Percentiles rank a stretch among this genome's conserved stretches.
phyloP scores from a whole-genome alignment of 1,140 invertebrate species.

The Drosophila guanche region DNA sequence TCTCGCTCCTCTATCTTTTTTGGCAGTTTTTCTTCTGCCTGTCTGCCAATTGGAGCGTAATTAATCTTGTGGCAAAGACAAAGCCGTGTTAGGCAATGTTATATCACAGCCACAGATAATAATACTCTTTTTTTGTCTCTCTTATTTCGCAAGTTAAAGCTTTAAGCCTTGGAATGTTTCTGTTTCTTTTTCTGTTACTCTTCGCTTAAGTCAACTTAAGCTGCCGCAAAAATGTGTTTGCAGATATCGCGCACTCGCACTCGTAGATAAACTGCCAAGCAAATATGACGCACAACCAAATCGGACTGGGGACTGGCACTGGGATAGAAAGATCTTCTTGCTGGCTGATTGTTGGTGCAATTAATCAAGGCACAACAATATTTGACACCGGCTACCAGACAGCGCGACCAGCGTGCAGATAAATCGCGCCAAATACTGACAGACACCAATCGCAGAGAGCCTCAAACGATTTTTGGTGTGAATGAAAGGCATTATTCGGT shows the following conservation, averaged over 20 bases:
- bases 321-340: slow-evolving; percentile 22
- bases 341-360: slow-evolving; percentile 44
- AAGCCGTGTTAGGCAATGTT: slow-evolving; percentile 59
- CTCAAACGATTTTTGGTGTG: slow-evolving; percentile 20
- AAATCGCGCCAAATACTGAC: neutral
- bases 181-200: neutral
- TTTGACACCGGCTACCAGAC: slow-evolving; percentile 51
- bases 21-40: slow-evolving; percentile 44
- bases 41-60: slow-evolving; percentile 73
- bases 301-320: no score
- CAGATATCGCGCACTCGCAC: slow-evolving; percentile 15
- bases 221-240: slow-evolving; percentile 10
- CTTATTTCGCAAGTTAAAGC: neutral
- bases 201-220: slow-evolving; percentile 13
- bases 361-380: slow-evolving; percentile 44
- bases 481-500: slow-evolving; percentile 42
- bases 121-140: slow-evolving; percentile 5
- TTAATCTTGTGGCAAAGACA: slow-evolving; percentile 67
- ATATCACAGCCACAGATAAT: slow-evolving; percentile 37
- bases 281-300: slow-evolving; percentile 46
- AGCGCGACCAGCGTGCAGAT: slow-evolving; percentile 33
- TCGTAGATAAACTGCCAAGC: neutral
- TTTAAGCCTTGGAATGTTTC: slow-evolving; percentile 28
- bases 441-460: no score
- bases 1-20: slow-evolving; percentile 17